Evolutionary conservation across 2,888 invertebrate species (phyloP).

Genomic region (Pyrocoelia pectoralis): DNA sequence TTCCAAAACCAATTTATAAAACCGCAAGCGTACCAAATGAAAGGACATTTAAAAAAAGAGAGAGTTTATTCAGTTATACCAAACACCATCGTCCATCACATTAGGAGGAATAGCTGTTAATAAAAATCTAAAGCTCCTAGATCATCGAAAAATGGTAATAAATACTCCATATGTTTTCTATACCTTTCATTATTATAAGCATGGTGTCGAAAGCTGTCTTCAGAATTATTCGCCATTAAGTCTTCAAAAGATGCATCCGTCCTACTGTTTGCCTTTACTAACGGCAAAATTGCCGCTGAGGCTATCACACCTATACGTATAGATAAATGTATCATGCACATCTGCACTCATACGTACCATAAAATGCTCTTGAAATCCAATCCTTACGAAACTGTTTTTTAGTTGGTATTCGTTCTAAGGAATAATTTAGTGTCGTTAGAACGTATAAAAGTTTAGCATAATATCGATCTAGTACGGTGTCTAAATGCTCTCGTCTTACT

Average conservation of each 20-base stretch:
- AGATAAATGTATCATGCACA: too few species aligned
- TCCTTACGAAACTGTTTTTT: slow-evolving; percentile 50
- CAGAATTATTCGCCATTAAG: slow-evolving; percentile 45
- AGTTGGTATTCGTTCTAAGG: slow-evolving; percentile 50
- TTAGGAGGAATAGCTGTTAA: slow-evolving; percentile 4
- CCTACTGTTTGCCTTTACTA: slow-evolving; percentile 49
- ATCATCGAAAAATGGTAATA: slow-evolving; percentile 52
- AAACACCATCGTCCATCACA: too few species aligned
- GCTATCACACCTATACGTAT: slow-evolving; percentile 51
- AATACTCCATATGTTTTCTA: slow-evolving; percentile 47
- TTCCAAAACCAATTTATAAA: too few species aligned
- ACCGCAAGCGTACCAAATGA: too few species aligned
- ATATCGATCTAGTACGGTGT: slow-evolving; percentile 51
- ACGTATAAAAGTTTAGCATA: slow-evolving; percentile 48
- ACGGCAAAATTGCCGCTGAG: slow-evolving; percentile 50
- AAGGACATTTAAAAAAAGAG: too few species aligned
- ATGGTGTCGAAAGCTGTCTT: slow-evolving; percentile 50
- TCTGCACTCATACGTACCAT: too few species aligned
- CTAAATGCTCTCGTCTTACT: slow-evolving; percentile 48
- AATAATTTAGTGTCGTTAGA: slow-evolving; percentile 48
- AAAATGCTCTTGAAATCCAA: slow-evolving; percentile 50
- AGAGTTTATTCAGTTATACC: too few species aligned
- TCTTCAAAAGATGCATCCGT: slow-evolving; percentile 52
- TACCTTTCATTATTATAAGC: slow-evolving; percentile 52
- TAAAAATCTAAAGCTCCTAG: slow-evolving; percentile 45